phyloP scores from a whole-genome alignment of 2,113 vertebrate species.

The Ahaetulla prasina region DNA sequence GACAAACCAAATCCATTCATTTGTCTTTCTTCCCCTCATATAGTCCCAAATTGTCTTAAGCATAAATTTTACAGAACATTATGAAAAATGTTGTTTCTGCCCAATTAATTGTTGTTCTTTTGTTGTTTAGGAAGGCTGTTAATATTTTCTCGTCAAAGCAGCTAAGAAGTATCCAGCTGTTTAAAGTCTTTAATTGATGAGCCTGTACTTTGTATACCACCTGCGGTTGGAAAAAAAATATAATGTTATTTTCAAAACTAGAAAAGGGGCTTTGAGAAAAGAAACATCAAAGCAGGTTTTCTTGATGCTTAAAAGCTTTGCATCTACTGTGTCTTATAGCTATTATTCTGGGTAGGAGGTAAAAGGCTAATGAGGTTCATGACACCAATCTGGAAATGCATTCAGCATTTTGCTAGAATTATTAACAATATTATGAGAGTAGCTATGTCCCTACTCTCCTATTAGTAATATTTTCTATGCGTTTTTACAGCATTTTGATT shows the following conservation, averaged over 20 bases:
- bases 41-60: neutral
- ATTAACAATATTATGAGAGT: neutral
- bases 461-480: neutral
- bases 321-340: neutral
- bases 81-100: neutral
- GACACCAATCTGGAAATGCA: neutral
- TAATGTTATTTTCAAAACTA: slow-evolving; percentile 25
- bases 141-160: slow-evolving; percentile 37
- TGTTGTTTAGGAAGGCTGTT: neutral
- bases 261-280: neutral
- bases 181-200: slow-evolving; percentile 59
- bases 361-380: neutral
- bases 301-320: neutral
- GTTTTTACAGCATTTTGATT: neutral
- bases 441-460: neutral
- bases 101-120: neutral
- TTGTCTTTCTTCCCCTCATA: neutral
- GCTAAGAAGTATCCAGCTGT: slow-evolving; percentile 52
- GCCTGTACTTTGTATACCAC: slow-evolving; percentile 9
- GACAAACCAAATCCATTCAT: neutral
- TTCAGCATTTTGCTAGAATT: neutral
- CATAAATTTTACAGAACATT: neutral
- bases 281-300: neutral
- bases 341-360: neutral
- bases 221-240: slow-evolving; percentile 13